These are phyloP conservation scores for Luperina nickerlii DNA, from an alignment of 2,888 invertebrate species.

Conservation along the genomic window DNA sequence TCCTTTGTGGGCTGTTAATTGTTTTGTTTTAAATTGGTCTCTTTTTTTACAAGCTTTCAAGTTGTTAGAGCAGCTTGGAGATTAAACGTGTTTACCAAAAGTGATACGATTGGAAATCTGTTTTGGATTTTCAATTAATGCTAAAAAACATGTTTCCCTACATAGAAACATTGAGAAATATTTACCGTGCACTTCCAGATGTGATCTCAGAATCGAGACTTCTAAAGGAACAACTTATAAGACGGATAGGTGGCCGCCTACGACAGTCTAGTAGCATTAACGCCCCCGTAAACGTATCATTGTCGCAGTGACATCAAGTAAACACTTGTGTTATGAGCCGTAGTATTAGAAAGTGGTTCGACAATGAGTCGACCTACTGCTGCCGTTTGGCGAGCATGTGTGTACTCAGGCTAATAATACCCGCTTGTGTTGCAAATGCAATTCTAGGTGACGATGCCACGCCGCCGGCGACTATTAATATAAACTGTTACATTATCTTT, in stretches of 20 bases:
- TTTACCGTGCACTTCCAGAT: background rate
- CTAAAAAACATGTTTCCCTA: background rate
- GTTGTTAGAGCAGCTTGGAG: background rate
- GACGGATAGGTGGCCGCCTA: constrained; percentile 27
- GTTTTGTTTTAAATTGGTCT: background rate
- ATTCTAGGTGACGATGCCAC: constrained; percentile 81
- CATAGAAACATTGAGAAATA: background rate
- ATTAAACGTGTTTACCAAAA: background rate
- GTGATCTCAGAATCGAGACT: constrained; percentile 4
- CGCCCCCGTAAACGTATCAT: constrained; percentile 64
- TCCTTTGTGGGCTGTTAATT: background rate
- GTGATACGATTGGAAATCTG: background rate
- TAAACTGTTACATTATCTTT: constrained; percentile 74
- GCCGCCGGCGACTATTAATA: constrained; percentile 74
- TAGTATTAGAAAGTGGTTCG: constrained; percentile 70
- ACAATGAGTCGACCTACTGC: constrained; percentile 66
- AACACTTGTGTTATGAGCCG: constrained; percentile 67
- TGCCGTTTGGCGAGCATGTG: constrained; percentile 71
- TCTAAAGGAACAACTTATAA: constrained; percentile 16
- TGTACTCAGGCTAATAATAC: constrained; percentile 74
- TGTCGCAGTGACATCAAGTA: constrained; percentile 68
- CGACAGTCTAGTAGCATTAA: constrained; percentile 42
- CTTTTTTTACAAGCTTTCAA: background rate
- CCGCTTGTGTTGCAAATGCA: constrained; percentile 80
- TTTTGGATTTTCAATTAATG: background rate